Percentiles rank a stretch among this genome's conserved stretches.
Evolutionary conservation across 1,140 invertebrate genomes (phyloP).

Genomic region (Glossosoma conforme): DNA sequence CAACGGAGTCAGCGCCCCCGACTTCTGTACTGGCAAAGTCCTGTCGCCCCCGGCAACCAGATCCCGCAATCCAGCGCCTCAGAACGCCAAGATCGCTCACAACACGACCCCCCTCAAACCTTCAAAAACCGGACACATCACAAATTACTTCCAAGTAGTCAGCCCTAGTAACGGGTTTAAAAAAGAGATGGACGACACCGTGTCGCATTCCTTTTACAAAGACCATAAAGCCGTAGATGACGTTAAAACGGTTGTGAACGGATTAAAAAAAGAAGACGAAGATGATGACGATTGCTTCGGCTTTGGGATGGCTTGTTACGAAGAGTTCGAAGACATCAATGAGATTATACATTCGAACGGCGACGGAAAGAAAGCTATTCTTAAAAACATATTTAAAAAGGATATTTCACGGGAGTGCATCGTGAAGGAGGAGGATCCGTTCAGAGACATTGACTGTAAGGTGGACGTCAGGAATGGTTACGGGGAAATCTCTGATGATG

Average conservation of each 20-base stretch:
- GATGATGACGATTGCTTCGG: conserved; percentile 13
- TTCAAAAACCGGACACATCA: conserved; percentile 22
- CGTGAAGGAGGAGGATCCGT: not conserved
- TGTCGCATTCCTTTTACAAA: not conserved
- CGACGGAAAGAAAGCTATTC: conserved; percentile 23
- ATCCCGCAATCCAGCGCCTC: conserved; percentile 8
- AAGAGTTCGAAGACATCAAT: conserved; percentile 18
- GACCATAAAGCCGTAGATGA: not conserved
- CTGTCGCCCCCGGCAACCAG: conserved; percentile 18
- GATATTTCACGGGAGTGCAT: too few relatives aligned
- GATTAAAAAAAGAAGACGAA: conserved; percentile 11
- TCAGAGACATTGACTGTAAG: not conserved
- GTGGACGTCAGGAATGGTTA: not conserved
- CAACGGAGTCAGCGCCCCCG: conserved; percentile 11
- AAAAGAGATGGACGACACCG: not conserved
- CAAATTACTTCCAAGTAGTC: conserved; percentile 29
- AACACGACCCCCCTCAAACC: not conserved
- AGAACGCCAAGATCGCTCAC: conserved; percentile 2
- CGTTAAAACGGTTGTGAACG: conserved; percentile 6
- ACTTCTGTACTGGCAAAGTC: conserved; percentile 2
- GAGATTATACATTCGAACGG: conserved; percentile 22
- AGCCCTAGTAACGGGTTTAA: conserved; percentile 16
- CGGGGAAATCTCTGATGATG: not conserved
- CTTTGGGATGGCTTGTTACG: conserved; percentile 15
- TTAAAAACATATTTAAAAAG: conserved; percentile 28